Evolutionary conservation across 2,888 invertebrate species (phyloP).

Genomic region (Pseudoips prasinana): DNA sequence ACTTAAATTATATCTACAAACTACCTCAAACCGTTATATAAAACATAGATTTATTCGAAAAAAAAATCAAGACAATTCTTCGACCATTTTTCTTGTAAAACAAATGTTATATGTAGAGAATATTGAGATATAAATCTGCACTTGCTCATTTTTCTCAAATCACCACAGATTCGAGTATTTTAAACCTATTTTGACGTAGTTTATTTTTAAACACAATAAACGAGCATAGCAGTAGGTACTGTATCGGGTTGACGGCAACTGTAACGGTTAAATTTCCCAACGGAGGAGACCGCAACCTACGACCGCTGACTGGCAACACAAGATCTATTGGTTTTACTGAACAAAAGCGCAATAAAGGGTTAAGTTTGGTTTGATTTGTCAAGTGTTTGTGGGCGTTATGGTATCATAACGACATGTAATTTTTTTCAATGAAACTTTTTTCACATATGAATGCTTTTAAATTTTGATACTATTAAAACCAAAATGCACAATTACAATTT

Average conservation of each 20-base stretch:
- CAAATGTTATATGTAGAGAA: too few species aligned
- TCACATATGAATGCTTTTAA: too few species aligned
- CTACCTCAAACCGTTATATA: too few species aligned
- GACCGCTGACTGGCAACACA: slow-evolving; percentile 25
- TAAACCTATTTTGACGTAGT: slow-evolving; percentile 14
- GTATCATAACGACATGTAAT: too few species aligned
- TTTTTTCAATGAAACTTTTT: too few species aligned
- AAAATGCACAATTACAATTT: too few species aligned
- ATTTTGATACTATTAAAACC: too few species aligned
- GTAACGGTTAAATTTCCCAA: slow-evolving; percentile 47
- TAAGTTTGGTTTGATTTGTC: background rate
- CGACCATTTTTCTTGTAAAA: too few species aligned
- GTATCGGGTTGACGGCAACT: slow-evolving; percentile 31
- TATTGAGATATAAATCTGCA: background rate
- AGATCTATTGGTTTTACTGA: slow-evolving; percentile 35
- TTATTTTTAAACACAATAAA: slow-evolving; percentile 35
- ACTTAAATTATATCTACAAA: too few species aligned
- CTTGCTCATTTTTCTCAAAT: slow-evolving; percentile 6
- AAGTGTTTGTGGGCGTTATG: background rate
- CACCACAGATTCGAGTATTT: slow-evolving; percentile 11
- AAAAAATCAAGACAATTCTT: too few species aligned
- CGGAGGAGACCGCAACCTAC: slow-evolving; percentile 29
- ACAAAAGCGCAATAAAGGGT: slow-evolving; percentile 16
- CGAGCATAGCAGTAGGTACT: slow-evolving; percentile 15
- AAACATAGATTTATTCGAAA: too few species aligned